These are phyloP conservation scores for Hoplostethus atlanticus DNA, from an alignment of 2,797 vertebrate genomes.

Conservation along the genomic window DNA sequence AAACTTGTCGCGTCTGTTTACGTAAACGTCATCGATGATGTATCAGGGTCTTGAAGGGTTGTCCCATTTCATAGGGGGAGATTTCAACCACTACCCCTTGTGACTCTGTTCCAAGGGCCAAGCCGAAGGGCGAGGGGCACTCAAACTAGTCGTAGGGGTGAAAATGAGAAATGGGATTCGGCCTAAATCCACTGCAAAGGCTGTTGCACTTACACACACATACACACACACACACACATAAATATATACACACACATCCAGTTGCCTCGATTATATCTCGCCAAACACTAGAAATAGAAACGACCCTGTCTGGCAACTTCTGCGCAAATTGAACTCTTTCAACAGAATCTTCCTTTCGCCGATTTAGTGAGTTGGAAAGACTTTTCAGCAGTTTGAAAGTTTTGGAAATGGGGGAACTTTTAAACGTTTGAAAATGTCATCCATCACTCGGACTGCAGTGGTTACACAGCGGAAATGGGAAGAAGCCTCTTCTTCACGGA, in stretches of 20 bases:
- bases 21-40: too few species aligned
- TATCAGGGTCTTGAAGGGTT: too few species aligned
- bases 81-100: too few species aligned
- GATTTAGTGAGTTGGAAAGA: background rate
- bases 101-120: too few species aligned
- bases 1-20: too few species aligned
- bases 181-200: conserved; percentile 38
- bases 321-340: background rate
- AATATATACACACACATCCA: background rate
- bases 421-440: background rate
- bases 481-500: too few species aligned
- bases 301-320: conserved; percentile 6
- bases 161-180: too few species aligned
- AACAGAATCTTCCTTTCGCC: conserved; percentile 15
- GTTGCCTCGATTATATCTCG: conserved; percentile 15
- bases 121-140: too few species aligned
- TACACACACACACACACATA: background rate
- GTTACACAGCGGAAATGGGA: too few species aligned
- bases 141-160: too few species aligned
- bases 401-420: background rate
- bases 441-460: too few species aligned
- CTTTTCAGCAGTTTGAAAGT: background rate
- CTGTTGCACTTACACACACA: background rate
- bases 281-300: conserved; percentile 17
- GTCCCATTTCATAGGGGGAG: too few species aligned